These are phyloP conservation scores for Melitaea athalia DNA, from an alignment of 2,888 invertebrate species.

Conservation along the genomic window DNA sequence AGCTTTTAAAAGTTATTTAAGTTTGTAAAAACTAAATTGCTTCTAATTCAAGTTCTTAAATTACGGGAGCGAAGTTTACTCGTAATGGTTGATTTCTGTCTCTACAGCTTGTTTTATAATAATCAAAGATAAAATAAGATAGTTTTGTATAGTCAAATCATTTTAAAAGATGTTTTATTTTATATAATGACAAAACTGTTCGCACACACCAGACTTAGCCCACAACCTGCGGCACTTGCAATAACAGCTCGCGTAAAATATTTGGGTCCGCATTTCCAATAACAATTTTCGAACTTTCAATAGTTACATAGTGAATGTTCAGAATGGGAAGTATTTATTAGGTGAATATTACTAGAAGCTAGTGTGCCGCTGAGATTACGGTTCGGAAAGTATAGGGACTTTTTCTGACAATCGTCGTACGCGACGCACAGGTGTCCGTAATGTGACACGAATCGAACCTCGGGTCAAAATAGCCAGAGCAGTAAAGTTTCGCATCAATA, in stretches of 20 bases:
- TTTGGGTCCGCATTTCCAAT: slow-evolving; percentile 63
- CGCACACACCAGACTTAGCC: slow-evolving; percentile 22
- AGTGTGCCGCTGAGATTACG: slow-evolving; percentile 65
- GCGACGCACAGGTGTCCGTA: slow-evolving; percentile 71
- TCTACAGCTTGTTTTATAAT: neutral
- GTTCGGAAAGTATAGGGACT: slow-evolving; percentile 52
- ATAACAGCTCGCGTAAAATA: slow-evolving; percentile 55
- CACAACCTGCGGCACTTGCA: slow-evolving; percentile 43
- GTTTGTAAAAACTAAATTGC: slow-evolving; percentile 22
- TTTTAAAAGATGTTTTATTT: neutral
- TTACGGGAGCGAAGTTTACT: slow-evolving; percentile 15
- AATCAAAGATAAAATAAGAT: neutral
- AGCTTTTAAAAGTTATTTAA: slow-evolving; percentile 36
- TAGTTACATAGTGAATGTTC: slow-evolving; percentile 59
- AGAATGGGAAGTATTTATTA: slow-evolving; percentile 73
- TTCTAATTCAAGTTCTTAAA: slow-evolving; percentile 20
- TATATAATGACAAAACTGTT: neutral
- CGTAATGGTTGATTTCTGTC: neutral
- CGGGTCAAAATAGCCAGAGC: slow-evolving; percentile 40
- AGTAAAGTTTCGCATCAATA: slow-evolving; percentile 31
- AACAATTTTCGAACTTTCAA: slow-evolving; percentile 65
- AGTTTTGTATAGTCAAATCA: neutral
- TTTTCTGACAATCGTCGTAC: slow-evolving; percentile 59
- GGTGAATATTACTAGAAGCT: slow-evolving; percentile 69
- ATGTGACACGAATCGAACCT: slow-evolving; percentile 68